These are phyloP conservation scores for Brachypterus glaber DNA, from an alignment of 2,888 invertebrate species.

Conservation along the genomic window DNA sequence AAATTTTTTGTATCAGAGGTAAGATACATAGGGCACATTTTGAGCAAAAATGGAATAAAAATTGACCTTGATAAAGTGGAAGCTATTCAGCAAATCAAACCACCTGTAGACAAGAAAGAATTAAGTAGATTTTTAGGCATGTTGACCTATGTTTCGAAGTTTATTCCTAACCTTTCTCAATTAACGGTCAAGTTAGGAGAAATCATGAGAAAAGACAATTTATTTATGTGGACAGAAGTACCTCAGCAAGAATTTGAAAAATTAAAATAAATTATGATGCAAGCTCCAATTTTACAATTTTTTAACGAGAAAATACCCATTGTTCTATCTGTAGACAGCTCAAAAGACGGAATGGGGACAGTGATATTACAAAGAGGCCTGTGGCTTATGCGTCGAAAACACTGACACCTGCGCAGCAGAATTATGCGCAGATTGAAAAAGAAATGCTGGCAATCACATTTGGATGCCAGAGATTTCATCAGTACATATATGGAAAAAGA, in stretches of 20 bases:
- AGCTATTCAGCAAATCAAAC: too few relatives aligned
- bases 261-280: neutral
- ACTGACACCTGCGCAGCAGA: conserved; percentile 16
- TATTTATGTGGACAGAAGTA: conserved; percentile 10
- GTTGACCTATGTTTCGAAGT: conserved; percentile 11
- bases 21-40: too few relatives aligned
- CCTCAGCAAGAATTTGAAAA: neutral
- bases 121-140: too few relatives aligned
- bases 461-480: conserved; percentile 21
- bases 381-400: conserved; percentile 11
- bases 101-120: too few relatives aligned
- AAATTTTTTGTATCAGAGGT: too few relatives aligned
- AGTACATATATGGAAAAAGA: conserved; percentile 13
- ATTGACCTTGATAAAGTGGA: too few relatives aligned
- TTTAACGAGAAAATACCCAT: conserved; percentile 5
- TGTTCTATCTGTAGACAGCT: conserved; percentile 10
- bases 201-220: conserved; percentile 7
- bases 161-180: conserved; percentile 11
- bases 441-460: conserved; percentile 26
- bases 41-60: too few relatives aligned
- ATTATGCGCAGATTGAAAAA: conserved; percentile 24
- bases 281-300: conserved; percentile 7
- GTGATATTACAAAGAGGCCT: conserved; percentile 12
- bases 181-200: conserved; percentile 7
- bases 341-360: conserved; percentile 11